Percentiles rank a stretch among this genome's conserved stretches.
Evolutionary conservation across 2,113 vertebrate genomes (phyloP).

Genomic region (Triplophysa rosa): DNA sequence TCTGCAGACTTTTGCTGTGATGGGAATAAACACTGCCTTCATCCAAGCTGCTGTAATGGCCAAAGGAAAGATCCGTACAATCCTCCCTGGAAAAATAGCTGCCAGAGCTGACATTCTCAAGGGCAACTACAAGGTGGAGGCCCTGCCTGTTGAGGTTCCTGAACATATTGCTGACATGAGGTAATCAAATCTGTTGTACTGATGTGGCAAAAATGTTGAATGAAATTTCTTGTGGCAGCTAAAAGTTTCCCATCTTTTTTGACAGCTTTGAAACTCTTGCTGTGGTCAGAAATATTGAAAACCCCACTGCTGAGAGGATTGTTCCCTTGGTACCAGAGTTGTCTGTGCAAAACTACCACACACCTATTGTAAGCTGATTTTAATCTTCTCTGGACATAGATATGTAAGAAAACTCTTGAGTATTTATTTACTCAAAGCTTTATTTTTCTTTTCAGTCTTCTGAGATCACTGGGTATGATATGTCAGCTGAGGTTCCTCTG

Average conservation of each 20-base stretch:
- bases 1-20: conserved; percentile 70
- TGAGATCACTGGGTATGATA: neutral
- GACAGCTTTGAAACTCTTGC: conserved; percentile 75
- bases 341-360: neutral
- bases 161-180: conserved; percentile 66
- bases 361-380: neutral
- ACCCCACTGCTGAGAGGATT: conserved; percentile 63
- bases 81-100: conserved; percentile 67
- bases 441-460: neutral
- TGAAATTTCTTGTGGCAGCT: neutral
- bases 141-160: conserved; percentile 68
- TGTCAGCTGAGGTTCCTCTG: conserved; percentile 24
- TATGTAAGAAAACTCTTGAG: neutral
- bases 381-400: neutral
- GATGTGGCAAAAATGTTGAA: neutral
- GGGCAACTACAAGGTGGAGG: conserved; percentile 76
- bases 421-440: neutral
- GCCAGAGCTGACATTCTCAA: conserved; percentile 71
- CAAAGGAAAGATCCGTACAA: conserved; percentile 63
- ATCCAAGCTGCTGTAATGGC: conserved; percentile 75
- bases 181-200: conserved; percentile 61
- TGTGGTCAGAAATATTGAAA: conserved; percentile 76
- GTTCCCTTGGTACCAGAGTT: conserved; percentile 71
- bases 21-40: conserved; percentile 79
- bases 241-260: conserved; percentile 12